These are phyloP conservation scores for Meghimatium bilineatum DNA, from an alignment of 2,888 invertebrate genomes.

Conservation along the genomic window DNA sequence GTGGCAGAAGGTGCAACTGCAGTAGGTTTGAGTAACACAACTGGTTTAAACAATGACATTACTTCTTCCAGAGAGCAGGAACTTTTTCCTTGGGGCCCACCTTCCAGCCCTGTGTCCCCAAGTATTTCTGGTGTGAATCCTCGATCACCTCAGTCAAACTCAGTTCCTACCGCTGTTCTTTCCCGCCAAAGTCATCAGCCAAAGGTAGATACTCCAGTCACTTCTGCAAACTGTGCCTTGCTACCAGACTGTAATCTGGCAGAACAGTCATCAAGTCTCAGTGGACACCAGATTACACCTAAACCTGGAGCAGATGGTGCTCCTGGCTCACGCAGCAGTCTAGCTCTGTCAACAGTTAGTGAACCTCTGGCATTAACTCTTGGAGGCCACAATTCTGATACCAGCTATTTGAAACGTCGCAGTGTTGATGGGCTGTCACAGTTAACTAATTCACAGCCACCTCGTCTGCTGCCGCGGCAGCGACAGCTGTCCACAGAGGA, in stretches of 20 bases:
- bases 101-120: slow-evolving; percentile 32
- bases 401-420: slow-evolving; percentile 43
- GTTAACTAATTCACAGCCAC: slow-evolving; percentile 54
- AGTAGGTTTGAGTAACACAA: background rate
- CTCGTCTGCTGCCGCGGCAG: slow-evolving; percentile 60
- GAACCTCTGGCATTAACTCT: slow-evolving; percentile 42
- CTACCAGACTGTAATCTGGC: slow-evolving; percentile 10
- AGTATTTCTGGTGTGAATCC: background rate
- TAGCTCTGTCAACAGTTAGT: slow-evolving; percentile 50
- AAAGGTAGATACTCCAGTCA: slow-evolving; percentile 35
- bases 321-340: slow-evolving; percentile 43
- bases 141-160: background rate
- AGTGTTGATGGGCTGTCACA: slow-evolving; percentile 49
- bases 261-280: background rate
- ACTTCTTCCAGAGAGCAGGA: slow-evolving; percentile 44
- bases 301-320: slow-evolving; percentile 39
- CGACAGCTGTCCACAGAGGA: slow-evolving; percentile 69
- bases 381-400: slow-evolving; percentile 37
- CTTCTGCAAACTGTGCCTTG: slow-evolving; percentile 20
- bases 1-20: slow-evolving; percentile 3
- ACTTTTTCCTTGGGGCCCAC: slow-evolving; percentile 54
- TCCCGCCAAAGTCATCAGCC: slow-evolving; percentile 61
- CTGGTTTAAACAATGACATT: slow-evolving; percentile 2
- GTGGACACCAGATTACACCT: slow-evolving; percentile 18
- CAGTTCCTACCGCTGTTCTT: background rate